A percentile compares a stretch with the other conserved stretches of the same genome.
phyloP scores from a whole-genome alignment of 2,113 vertebrate genomes.

The Psettodes erumei region DNA sequence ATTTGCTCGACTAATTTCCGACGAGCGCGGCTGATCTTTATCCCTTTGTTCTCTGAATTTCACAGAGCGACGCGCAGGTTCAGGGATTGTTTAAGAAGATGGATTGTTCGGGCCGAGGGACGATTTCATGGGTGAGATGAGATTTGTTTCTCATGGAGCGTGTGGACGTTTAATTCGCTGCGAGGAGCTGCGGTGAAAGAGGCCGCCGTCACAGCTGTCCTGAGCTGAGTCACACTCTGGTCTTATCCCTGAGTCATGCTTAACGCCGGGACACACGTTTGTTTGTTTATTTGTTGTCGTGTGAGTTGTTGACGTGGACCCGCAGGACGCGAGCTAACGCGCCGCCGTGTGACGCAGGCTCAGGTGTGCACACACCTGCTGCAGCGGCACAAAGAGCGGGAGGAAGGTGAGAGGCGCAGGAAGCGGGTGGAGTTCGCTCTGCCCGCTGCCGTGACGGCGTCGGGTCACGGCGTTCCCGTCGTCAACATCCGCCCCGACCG shows the following conservation, averaged over 20 bases:
- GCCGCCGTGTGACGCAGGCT: conserved; percentile 67
- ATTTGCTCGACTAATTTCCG: conserved; percentile 24
- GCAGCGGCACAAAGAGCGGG: conserved; percentile 79
- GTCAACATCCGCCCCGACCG: conserved; percentile 70
- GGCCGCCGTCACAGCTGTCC: no score
- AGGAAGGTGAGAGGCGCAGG: conserved; percentile 58
- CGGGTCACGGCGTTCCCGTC: conserved; percentile 72
- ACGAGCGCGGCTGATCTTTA: conserved; percentile 4
- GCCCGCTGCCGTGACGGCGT: conserved; percentile 73
- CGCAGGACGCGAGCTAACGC: background rate
- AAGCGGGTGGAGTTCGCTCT: conserved; percentile 80
- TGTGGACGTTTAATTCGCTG: conserved; percentile 30
- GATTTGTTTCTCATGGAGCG: conserved; percentile 35
- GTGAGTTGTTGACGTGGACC: no score
- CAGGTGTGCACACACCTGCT: conserved; percentile 85
- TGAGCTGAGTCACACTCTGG: no score
- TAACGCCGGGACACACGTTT: no score
- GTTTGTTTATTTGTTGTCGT: no score
- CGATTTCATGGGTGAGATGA: conserved; percentile 81
- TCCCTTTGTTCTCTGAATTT: conserved; percentile 60
- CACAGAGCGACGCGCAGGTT: conserved; percentile 82
- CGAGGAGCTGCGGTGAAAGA: no score
- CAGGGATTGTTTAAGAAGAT: conserved; percentile 85
- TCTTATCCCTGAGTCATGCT: no score
- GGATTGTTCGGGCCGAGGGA: conserved; percentile 78